Evolutionary conservation across 2,888 invertebrate genomes (phyloP).

Genomic region (Drosophila pseudotakahashii): DNA sequence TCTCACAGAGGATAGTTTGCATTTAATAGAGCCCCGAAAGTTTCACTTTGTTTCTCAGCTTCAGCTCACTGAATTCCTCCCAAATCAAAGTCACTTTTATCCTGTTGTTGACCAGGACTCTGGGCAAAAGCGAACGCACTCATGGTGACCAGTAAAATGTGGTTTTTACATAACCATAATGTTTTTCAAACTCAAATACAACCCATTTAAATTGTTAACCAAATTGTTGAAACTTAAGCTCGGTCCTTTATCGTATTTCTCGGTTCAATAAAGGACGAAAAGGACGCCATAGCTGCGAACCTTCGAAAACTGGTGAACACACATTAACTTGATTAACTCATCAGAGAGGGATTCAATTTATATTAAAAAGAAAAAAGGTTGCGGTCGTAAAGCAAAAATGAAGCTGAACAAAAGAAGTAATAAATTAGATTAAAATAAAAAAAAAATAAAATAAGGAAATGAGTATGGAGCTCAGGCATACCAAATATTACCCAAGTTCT

Average conservation of each 20-base stretch:
- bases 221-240: background rate
- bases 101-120: background rate
- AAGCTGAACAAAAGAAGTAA: background rate
- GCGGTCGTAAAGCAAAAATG: background rate
- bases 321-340: slow-evolving; percentile 6
- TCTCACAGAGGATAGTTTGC: slow-evolving; percentile 3
- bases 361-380: background rate
- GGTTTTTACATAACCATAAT: background rate
- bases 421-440: background rate
- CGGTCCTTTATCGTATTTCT: too few relatives aligned
- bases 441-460: background rate
- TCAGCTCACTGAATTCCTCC: background rate
- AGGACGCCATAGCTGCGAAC: background rate
- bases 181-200: background rate
- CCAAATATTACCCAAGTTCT: too few relatives aligned
- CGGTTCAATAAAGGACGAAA: too few relatives aligned
- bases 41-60: background rate
- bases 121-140: too few relatives aligned
- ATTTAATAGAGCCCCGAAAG: slow-evolving; percentile 1
- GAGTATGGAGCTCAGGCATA: too few relatives aligned
- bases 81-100: background rate
- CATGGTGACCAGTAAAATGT: slow-evolving; percentile 2
- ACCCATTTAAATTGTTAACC: background rate
- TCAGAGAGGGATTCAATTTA: background rate
- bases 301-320: background rate